Evolutionary conservation across 2,888 invertebrate genomes (phyloP).

Genomic region (Lithophane leautieri): DNA sequence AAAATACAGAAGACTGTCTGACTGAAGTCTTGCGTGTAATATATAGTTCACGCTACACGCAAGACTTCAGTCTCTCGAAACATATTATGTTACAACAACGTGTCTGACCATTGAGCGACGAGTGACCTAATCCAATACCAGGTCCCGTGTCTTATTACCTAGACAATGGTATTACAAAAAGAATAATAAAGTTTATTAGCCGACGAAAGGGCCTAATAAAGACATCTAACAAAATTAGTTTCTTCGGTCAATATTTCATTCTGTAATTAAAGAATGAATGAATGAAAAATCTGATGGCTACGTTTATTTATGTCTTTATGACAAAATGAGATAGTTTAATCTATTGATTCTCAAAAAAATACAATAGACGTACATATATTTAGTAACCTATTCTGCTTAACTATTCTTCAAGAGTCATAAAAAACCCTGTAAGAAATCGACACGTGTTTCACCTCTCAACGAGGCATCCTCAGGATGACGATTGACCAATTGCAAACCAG

Average conservation of each 20-base stretch:
- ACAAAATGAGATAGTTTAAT: not conserved
- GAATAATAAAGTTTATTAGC: constrained; percentile 9
- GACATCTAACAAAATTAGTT: not conserved
- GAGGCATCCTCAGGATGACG: no score
- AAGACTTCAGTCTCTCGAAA: no score
- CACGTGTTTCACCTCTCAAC: no score
- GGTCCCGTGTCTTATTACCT: constrained; percentile 22
- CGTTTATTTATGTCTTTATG: not conserved
- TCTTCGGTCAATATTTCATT: not conserved
- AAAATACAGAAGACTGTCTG: not conserved
- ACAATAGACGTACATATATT: no score
- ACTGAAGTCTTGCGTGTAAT: not conserved
- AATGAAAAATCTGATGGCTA: not conserved
- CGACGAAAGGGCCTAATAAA: not conserved
- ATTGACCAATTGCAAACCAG: no score
- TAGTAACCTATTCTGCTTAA: no score
- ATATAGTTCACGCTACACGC: no score
- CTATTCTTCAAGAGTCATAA: no score
- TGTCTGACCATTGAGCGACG: not conserved
- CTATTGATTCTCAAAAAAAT: not conserved
- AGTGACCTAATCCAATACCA: constrained; percentile 22
- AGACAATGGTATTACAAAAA: constrained; percentile 18
- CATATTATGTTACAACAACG: constrained; percentile 7
- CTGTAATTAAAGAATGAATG: not conserved
- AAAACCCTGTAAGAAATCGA: no score